Evolutionary conservation across 1,140 invertebrate genomes (phyloP).

Genomic region (Andricus grossulariae): DNA sequence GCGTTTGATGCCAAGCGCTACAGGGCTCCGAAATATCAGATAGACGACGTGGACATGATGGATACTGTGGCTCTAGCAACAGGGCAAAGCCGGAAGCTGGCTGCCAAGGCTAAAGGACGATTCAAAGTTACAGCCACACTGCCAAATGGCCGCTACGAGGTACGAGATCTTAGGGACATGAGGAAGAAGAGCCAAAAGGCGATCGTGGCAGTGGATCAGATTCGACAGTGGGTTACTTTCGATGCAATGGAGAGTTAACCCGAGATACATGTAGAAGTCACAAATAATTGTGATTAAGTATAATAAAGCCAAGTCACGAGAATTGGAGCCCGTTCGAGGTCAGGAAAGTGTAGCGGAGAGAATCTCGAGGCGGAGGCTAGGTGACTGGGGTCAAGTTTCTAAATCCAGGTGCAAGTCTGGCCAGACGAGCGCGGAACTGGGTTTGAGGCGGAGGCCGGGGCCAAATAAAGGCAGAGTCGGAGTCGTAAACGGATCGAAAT

Average conservation of each 20-base stretch:
- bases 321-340: too few species aligned
- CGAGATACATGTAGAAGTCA: too few species aligned
- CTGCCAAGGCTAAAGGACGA: conserved; percentile 48
- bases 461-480: too few species aligned
- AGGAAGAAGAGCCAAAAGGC: conserved; percentile 20
- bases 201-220: conserved; percentile 41
- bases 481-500: too few species aligned
- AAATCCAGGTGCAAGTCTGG: too few species aligned
- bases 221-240: conserved; percentile 39
- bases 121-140: conserved; percentile 57
- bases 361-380: too few species aligned
- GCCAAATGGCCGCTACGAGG: conserved; percentile 58
- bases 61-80: conserved; percentile 25
- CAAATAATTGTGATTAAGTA: too few species aligned
- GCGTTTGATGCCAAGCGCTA: conserved; percentile 40
- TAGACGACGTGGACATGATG: conserved; percentile 49
- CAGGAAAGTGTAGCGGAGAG: too few species aligned
- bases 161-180: conserved; percentile 44
- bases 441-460: too few species aligned
- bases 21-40: conserved; percentile 38
- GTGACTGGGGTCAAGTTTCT: too few species aligned
- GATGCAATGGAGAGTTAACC: neutral
- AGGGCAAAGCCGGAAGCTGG: conserved; percentile 47
- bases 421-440: too few species aligned
- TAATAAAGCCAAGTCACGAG: too few species aligned